Percentiles rank a stretch among this genome's conserved stretches.
Conservation (phyloP, 2,797 vertebrate species). For the Gallirallus australis region DNA sequence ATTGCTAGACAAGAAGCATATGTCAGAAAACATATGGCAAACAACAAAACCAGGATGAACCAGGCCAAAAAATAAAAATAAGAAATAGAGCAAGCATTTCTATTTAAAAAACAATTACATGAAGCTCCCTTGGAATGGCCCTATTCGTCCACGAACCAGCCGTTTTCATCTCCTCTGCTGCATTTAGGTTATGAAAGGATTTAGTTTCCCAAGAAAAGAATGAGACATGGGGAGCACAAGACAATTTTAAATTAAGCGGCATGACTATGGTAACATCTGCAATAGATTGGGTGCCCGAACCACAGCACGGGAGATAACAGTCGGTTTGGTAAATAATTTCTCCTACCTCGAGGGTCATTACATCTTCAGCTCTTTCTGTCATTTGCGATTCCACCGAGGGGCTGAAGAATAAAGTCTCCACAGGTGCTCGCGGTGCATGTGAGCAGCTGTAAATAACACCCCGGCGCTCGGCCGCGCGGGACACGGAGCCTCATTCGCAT, state of each 20-base stretch:
- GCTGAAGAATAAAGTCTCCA: constrained; percentile 43
- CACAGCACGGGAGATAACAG: constrained; percentile 43
- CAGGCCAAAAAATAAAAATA: neutral
- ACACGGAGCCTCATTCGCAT: constrained; percentile 21
- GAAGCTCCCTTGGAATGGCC: constrained; percentile 51
- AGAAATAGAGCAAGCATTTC: constrained; percentile 9
- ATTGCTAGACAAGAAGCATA: constrained; percentile 19
- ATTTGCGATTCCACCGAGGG: constrained; percentile 53
- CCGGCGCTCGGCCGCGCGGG: neutral
- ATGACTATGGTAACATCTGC: constrained; percentile 58
- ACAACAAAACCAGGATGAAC: constrained; percentile 21
- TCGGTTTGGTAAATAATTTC: constrained; percentile 70
- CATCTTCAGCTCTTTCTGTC: constrained; percentile 55
- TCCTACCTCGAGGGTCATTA: constrained; percentile 64
- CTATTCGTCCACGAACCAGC: neutral
- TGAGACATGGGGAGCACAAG: constrained; percentile 30
- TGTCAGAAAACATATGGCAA: constrained; percentile 42
- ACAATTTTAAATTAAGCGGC: constrained; percentile 58
- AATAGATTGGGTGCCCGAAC: constrained; percentile 56
- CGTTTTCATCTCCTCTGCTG: neutral
- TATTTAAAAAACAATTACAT: constrained; percentile 66
- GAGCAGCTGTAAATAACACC: constrained; percentile 59
- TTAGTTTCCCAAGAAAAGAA: constrained; percentile 53
- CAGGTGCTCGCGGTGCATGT: constrained; percentile 30
- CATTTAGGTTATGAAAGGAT: constrained; percentile 62